Conservation (phyloP, 2,888 invertebrate genomes). For the Omphaloscelis lunosa region DNA sequence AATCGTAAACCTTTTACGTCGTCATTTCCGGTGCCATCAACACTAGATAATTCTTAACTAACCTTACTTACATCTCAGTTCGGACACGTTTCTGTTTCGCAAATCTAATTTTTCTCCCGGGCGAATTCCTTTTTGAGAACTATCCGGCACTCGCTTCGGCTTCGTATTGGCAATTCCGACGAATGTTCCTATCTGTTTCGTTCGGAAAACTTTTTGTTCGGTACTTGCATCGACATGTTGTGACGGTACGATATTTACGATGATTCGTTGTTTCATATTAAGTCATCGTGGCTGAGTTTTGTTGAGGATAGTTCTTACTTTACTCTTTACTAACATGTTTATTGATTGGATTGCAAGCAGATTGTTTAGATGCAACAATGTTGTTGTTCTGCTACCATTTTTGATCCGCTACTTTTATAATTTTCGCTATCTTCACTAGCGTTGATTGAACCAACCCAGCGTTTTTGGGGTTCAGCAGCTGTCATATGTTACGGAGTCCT, state of each 20-base stretch:
- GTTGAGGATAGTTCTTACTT: background rate
- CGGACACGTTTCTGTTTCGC: constrained; percentile 85
- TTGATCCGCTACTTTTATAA: background rate
- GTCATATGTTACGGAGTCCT: background rate
- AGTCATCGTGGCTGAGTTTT: constrained; percentile 30
- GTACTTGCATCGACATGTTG: constrained; percentile 49
- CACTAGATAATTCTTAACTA: constrained; percentile 67
- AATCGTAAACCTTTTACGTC: constrained; percentile 62
- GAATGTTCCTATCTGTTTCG: constrained; percentile 68
- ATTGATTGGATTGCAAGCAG: background rate
- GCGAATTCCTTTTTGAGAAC: constrained; percentile 86
- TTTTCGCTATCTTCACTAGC: background rate
- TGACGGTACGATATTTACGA: constrained; percentile 56
- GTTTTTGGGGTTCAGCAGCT: background rate
- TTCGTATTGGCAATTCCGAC: constrained; percentile 84
- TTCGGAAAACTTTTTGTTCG: constrained; percentile 66
- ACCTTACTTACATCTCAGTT: constrained; percentile 67
- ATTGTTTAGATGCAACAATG: background rate
- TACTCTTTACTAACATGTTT: background rate
- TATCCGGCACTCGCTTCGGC: constrained; percentile 77
- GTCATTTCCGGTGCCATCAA: constrained; percentile 63
- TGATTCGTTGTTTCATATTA: constrained; percentile 56
- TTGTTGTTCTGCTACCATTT: too few species aligned
- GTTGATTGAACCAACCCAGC: background rate
- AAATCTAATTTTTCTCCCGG: constrained; percentile 87